Conservation (phyloP, 2,113 vertebrate genomes). For the Damaliscus lunatus region DNA sequence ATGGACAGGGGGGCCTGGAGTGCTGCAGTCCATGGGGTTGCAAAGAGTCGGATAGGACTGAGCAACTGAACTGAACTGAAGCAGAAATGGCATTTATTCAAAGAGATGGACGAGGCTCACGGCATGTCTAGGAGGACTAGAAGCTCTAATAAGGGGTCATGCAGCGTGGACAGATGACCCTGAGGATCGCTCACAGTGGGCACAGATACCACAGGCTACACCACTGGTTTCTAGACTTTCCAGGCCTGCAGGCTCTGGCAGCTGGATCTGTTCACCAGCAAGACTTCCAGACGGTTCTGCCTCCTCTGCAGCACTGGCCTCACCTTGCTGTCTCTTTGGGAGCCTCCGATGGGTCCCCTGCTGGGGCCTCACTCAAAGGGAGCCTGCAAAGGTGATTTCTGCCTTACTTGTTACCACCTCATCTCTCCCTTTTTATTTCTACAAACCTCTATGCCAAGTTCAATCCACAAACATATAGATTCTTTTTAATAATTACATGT, state of each 20-base stretch:
- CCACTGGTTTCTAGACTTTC: not conserved
- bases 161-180: not conserved
- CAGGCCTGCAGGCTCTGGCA: not conserved
- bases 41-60: not conserved
- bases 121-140: not conserved
- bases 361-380: not conserved
- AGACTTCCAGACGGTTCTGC: not conserved
- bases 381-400: not conserved
- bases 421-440: not conserved
- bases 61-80: not conserved
- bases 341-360: not conserved
- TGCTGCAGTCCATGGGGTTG: not conserved
- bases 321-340: not conserved
- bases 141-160: not conserved
- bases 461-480: not conserved
- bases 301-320: not conserved
- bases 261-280: not conserved
- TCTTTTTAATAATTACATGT: not conserved
- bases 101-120: not conserved
- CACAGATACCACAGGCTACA: not conserved
- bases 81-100: not conserved
- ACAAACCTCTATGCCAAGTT: not conserved
- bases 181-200: no score
- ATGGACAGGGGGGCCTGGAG: not conserved
- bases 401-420: not conserved